Evolutionary conservation across 2,797 vertebrate genomes (phyloP), one percentile per base, ranked within the genome.

Genomic region (Hyperoplus lanceolatus): DNA sequence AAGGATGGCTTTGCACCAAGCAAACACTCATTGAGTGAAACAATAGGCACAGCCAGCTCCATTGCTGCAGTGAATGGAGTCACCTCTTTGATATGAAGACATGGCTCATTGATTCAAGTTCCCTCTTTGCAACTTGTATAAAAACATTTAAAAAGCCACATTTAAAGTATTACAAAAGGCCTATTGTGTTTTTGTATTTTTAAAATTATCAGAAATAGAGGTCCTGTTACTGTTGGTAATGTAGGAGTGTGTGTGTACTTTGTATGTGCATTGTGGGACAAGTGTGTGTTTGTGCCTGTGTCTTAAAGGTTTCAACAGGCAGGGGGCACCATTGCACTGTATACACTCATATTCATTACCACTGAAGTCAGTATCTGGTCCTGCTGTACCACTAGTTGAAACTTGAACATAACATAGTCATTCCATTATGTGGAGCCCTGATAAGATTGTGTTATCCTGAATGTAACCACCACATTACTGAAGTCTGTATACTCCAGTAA

Each of bases 171-270:
- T 29, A 29, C 29, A 29, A 29, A 29, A 29, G 29, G 29, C 29
- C 29, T 29, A 29, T 29, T 29, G 2, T 29, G 29, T 29, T 29
- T 29, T 29, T 29, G 29, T 29, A 29, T 29, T 29, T 29, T 29
- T 29, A 29, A 29, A 29, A 29, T 29, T 3, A 29, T 29, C 29
- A 29, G 29, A 29, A 29, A 29, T 29, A 29, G 29, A 29, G 29
- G 29, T 29, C 29, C 3, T 29, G 29, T 29, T 29, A 29, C 29
- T 29, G 29, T 29, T 29, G 29, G 29, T 29, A 29, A 29, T 29
- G 29, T 98, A 99, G 97, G 98, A 99, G 48, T 61, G 49, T 51
- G 54, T 51, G 11, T 29, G 29, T 29, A 29, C 29, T 29, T 29
- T 29, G 29, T 29, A 29, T 29, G 29, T 29, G 29, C 29, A 29